Percentiles rank a stretch among this genome's conserved stretches.
Conservation (phyloP, 2,113 vertebrate species). For the Dolichotis patagonum region DNA sequence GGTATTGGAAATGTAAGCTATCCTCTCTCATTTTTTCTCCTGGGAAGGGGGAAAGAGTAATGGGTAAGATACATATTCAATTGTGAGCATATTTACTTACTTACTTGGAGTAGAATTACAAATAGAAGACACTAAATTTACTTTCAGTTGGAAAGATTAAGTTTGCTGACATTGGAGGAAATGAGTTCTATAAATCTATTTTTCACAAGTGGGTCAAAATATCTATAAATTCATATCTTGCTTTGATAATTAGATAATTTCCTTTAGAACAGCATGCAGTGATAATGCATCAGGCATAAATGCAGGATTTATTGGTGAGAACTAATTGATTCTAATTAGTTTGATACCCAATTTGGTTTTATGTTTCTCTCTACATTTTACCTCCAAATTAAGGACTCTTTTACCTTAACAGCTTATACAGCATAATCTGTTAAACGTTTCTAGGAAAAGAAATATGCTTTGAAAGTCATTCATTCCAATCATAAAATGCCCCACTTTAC, state of each 20-base stretch:
- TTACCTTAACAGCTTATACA: constrained; percentile 24
- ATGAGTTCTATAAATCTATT: constrained; percentile 45
- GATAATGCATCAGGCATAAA: constrained; percentile 53
- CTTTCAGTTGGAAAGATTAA: constrained; percentile 45
- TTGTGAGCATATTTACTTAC: neutral
- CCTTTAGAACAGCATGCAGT: constrained; percentile 54
- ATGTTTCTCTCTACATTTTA: constrained; percentile 68
- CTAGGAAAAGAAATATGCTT: constrained; percentile 63
- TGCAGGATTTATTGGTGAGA: constrained; percentile 47
- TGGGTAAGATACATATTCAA: neutral
- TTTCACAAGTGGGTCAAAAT: constrained; percentile 66
- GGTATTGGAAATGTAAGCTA: neutral
- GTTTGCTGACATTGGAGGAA: constrained; percentile 51
- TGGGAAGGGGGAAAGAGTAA: neutral
- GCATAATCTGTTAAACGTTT: constrained; percentile 68
- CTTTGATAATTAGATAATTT: constrained; percentile 63
- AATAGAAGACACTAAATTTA: constrained; percentile 21
- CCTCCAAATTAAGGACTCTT: constrained; percentile 49
- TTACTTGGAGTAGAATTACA: constrained; percentile 24
- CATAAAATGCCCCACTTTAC: constrained; percentile 66
- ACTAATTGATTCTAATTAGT: constrained; percentile 75
- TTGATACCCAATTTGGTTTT: constrained; percentile 69
- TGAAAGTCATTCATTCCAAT: constrained; percentile 76
- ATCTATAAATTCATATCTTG: constrained; percentile 57
- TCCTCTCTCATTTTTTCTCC: neutral